Conservation (phyloP, 2,888 invertebrate genomes). For the Sisyra nigra region DNA sequence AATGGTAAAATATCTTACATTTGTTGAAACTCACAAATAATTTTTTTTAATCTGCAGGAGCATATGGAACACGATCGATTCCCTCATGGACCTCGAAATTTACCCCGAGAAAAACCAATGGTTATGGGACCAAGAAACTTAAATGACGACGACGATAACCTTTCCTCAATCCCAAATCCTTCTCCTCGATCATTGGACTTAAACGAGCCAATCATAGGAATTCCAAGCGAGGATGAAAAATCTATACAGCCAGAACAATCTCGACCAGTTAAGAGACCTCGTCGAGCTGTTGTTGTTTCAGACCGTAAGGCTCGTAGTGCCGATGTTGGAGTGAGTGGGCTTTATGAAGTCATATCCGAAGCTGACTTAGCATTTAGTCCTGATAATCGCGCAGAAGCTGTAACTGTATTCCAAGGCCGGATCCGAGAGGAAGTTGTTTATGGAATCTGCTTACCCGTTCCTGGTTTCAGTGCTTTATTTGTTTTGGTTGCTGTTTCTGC, state of each 20-base stretch:
- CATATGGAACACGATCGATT: constrained; percentile 40
- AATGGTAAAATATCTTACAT: constrained; percentile 7
- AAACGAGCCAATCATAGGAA: background rate
- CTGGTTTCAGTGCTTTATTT: constrained; percentile 77
- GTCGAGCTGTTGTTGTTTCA: constrained; percentile 45
- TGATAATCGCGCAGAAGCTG: constrained; percentile 60
- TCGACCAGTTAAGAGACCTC: constrained; percentile 31
- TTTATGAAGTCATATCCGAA: constrained; percentile 83
- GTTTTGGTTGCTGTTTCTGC: constrained; percentile 76
- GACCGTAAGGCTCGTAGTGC: constrained; percentile 65
- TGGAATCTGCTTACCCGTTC: constrained; percentile 80
- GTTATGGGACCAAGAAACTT: constrained; percentile 36
- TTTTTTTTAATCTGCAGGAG: constrained; percentile 19
- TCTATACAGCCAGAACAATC: background rate
- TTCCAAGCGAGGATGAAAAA: background rate
- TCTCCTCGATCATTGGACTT: background rate
- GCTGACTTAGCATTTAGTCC: constrained; percentile 84
- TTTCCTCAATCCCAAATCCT: background rate
- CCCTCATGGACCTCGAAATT: constrained; percentile 62
- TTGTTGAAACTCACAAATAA: background rate
- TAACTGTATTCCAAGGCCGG: constrained; percentile 75
- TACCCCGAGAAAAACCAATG: constrained; percentile 36
- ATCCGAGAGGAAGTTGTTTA: constrained; percentile 82
- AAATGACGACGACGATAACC: constrained; percentile 17
- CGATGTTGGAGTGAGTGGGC: constrained; percentile 66